Base-by-base conservation (phyloP, 2,888 invertebrate genomes). In the Koerneria pararmatus region DNA sequence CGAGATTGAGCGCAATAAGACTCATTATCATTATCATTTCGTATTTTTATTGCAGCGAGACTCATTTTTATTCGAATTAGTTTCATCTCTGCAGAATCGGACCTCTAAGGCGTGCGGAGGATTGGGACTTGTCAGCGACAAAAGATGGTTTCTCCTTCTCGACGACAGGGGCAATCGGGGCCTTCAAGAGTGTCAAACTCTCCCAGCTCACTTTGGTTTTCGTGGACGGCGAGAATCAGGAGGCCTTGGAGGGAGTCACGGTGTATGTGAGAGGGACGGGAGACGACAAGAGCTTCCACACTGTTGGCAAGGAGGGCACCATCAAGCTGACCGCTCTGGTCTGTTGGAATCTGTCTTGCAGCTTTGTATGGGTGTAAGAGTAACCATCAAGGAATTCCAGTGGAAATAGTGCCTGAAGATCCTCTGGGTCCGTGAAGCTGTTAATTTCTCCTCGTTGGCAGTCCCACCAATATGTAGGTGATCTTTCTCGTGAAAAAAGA, bases 151-250 rank as follows among this genome's bases (percentile, higher is more conserved):
- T 69, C 60, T 67, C 68, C 22, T 72, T 76, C 67, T 58, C 67
- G 8, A 54, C 69, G 34, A 27, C 75, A 65, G 89, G 90, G 80
- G 87, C 87, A 6, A 83, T 86, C 35, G 90, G 91, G 0, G 86
- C 89, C 69, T 93, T 95, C 77, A 86, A 86, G 34, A 94, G 93
- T 0, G 90, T 91, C 83, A 93, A 94, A 84, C 87, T 97, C 64
- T 94, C 94, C 1, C 92, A 94, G 86, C 81, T 86, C 24, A 76
- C 78, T 3, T 83, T 86, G 19, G 74, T 82, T 75, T 84, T 85
- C 67, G 68, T 75, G 8, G 80, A 80, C 67, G 71, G 68, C 57
- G 86, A 86, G 3, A 77, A 69, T 24, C 82, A 79, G 22, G 87
- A 88, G 69, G 87, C 88, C 15, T 84, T 88, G 19, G 82, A 90